Evolutionary conservation across 2,888 invertebrate genomes (phyloP), one percentile per base, ranked within the genome.

Genomic region (Notodonta dromedarius): DNA sequence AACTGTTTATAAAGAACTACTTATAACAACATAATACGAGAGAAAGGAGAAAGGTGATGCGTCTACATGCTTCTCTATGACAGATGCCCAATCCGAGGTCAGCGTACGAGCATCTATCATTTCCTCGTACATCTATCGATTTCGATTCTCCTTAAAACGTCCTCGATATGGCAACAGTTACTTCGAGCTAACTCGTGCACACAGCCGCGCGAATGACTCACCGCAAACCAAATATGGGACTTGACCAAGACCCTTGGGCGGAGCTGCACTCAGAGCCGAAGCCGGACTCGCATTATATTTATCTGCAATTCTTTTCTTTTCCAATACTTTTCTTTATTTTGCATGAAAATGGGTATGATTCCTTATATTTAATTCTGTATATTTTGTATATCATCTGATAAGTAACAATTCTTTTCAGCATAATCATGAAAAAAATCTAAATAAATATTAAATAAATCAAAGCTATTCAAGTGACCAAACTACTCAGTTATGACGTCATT

Each of bases 171-270:
- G 76, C 73, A 74, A 76, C 76, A 74, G 79, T 78, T 78, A 77
- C 69, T 61, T 63, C 61, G 54, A 64, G 65, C 63, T 72, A 66
- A 65, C 70, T 67, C 66, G 64, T 73, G 73, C 70, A 71, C 67
- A 78, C 73, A 60, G 65, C 59, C 62, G 62, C 70, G 69, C 64
- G 71, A 71, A 77, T 88, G 88, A 86, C 79, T 89, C 88, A 88
- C 77, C 64, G 68, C 71, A 73, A 64, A 73, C 87, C 88, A 86
- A 87, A 83, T 82, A 88, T 75, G 87, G 87, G 70, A 78, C 80
- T 77, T 77, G 75, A 73, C 68, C 80, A 80, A 79, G 81, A 79
- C 76, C 78, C 72, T 74, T 62, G 63, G 68, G 63, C 65, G 72
- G 71, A 63, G 63, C 58, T 75, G 70, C 77, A 76, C 65, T 65